Conservation (phyloP, 1,140 invertebrate species). For the Pectinophora gossypiella region DNA sequence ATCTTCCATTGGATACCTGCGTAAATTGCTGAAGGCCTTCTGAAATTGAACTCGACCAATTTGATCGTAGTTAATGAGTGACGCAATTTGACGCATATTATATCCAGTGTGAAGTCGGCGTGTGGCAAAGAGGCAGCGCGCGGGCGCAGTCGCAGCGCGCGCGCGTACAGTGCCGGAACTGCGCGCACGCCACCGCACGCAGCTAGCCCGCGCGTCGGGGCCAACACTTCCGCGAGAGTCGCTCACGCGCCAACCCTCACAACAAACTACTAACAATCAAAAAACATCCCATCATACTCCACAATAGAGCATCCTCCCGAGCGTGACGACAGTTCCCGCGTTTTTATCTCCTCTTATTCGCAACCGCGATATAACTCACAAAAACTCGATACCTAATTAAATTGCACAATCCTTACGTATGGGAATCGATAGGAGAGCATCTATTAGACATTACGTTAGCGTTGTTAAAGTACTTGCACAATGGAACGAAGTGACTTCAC, state of each 20-base stretch:
- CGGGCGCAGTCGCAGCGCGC: conserved; percentile 40
- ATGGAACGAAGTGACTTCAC: conserved; percentile 60
- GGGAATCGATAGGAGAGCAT: not conserved
- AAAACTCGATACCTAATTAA: not conserved
- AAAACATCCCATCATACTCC: conserved; percentile 3
- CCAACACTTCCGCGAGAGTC: not conserved
- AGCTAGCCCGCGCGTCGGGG: not conserved
- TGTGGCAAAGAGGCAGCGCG: conserved; percentile 19
- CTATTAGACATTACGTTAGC: not conserved
- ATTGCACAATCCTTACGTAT: conserved; percentile 2
- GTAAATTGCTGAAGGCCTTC: not conserved
- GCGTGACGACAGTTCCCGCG: conserved; percentile 22
- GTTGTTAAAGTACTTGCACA: conserved; percentile 1
- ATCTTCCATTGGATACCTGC: not conserved
- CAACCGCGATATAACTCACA: not conserved
- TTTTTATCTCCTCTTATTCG: conserved; percentile 13
- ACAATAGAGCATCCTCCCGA: conserved; percentile 10
- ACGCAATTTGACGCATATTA: conserved; percentile 33
- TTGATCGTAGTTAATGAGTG: conserved; percentile 35
- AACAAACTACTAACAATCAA: not conserved
- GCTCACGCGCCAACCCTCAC: conserved; percentile 6
- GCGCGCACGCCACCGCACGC: conserved; percentile 10
- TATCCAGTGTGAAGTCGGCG: conserved; percentile 30
- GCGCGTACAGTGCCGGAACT: conserved; percentile 25
- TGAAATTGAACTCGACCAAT: conserved; percentile 8